Evolutionary conservation across 2,888 invertebrate genomes (phyloP).

Genomic region (Hedychridium roseum): DNA sequence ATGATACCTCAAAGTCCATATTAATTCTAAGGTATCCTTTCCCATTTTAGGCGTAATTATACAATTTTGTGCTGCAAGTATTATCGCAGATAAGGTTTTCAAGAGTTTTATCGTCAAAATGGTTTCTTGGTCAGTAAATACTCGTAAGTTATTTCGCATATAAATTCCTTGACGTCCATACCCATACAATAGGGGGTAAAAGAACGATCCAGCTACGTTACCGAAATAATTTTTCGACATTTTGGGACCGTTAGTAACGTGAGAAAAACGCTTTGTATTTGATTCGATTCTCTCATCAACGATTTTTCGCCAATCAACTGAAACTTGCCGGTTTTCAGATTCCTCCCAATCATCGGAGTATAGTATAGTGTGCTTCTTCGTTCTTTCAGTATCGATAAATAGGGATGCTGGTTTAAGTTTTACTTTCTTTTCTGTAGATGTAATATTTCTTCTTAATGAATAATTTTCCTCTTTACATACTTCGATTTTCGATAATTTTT

Average conservation of each 20-base stretch:
- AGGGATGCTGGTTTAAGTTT: conserved; percentile 43
- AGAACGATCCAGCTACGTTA: conserved; percentile 79
- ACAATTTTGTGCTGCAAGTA: conserved; percentile 76
- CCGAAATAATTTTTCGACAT: conserved; percentile 75
- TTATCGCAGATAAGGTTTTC: conserved; percentile 73
- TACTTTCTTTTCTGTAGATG: conserved; percentile 21
- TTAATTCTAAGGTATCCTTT: conserved; percentile 74
- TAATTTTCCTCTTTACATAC: conserved; percentile 16
- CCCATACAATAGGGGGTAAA: conserved; percentile 81
- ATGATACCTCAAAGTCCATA: conserved; percentile 73
- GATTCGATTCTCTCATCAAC: conserved; percentile 74
- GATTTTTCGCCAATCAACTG: conserved; percentile 66
- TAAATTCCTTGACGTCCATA: conserved; percentile 70
- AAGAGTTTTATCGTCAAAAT: conserved; percentile 75
- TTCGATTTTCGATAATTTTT: conserved; percentile 68
- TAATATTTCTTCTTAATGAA: not conserved
- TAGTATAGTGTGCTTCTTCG: conserved; percentile 39
- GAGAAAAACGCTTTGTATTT: conserved; percentile 75
- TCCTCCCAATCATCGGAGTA: conserved; percentile 47
- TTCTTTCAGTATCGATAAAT: conserved; percentile 41
- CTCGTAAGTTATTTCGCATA: conserved; percentile 66
- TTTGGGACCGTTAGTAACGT: conserved; percentile 60
- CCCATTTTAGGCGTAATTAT: conserved; percentile 72
- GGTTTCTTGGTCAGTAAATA: conserved; percentile 70
- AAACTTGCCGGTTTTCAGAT: conserved; percentile 41